phyloP scores from a whole-genome alignment of 2,888 invertebrate genomes.

The Xylota sylvarum region DNA sequence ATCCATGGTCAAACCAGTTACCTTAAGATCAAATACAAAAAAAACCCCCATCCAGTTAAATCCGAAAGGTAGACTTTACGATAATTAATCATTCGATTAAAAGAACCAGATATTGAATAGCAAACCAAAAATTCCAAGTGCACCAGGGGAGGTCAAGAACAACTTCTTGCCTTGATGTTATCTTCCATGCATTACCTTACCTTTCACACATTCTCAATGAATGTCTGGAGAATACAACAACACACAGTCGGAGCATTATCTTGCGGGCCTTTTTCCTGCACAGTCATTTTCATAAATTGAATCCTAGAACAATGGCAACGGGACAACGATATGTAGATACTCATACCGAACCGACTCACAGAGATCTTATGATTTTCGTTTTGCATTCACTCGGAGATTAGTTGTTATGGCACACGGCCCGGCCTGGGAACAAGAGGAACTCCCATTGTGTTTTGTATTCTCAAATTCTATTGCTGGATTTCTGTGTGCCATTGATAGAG shows the following conservation, averaged over 20 bases:
- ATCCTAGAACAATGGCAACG: slow-evolving; percentile 27
- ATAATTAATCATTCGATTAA: not conserved
- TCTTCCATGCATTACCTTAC: not conserved
- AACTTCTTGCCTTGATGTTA: not conserved
- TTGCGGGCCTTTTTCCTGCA: not conserved
- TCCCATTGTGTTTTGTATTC: slow-evolving; percentile 14
- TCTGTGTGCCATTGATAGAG: slow-evolving; percentile 3
- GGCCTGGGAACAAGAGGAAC: not conserved
- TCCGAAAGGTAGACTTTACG: not conserved
- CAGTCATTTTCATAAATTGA: slow-evolving; percentile 49
- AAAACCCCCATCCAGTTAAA: no score
- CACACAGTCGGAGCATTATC: not conserved
- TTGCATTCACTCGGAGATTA: slow-evolving; percentile 16
- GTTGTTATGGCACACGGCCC: slow-evolving; percentile 5
- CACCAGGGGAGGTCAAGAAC: not conserved
- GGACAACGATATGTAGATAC: not conserved
- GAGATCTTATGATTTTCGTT: slow-evolving; percentile 25
- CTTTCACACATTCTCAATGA: not conserved
- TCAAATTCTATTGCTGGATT: slow-evolving; percentile 15
- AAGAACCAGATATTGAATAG: not conserved
- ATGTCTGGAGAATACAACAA: not conserved
- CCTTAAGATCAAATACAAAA: not conserved
- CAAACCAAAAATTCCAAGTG: not conserved
- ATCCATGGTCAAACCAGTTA: not conserved
- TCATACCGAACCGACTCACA: not conserved